These are phyloP conservation scores for Osedax frankpressi DNA, from an alignment of 2,888 invertebrate species.

Conservation along the genomic window DNA sequence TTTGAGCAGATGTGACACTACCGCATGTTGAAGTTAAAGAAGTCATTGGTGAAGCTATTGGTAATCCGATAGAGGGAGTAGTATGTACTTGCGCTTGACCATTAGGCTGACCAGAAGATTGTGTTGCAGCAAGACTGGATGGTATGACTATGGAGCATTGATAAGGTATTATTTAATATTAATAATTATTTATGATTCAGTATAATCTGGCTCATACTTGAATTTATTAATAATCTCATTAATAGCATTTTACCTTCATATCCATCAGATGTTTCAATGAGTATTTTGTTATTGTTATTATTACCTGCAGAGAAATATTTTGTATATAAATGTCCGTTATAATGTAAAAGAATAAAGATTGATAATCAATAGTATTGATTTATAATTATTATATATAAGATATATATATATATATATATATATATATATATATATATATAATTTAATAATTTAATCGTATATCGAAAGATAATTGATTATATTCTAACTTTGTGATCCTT, in stretches of 20 bases:
- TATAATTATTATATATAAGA: neutral
- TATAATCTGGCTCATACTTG: too few species aligned
- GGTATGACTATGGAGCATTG: neutral
- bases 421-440: neutral
- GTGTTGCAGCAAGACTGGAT: neutral
- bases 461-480: neutral
- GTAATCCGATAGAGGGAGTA: neutral
- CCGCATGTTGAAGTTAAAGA: neutral
- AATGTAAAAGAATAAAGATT: neutral
- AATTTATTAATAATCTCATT: too few species aligned
- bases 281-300: too few species aligned
- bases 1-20: neutral
- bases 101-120: neutral
- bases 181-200: neutral
- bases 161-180: too few species aligned
- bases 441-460: neutral
- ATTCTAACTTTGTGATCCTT: neutral
- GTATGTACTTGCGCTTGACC: neutral
- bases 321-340: neutral
- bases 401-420: neutral
- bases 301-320: too few species aligned
- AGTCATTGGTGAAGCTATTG: neutral
- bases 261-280: neutral
- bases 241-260: neutral
- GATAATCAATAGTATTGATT: neutral